Evolutionary conservation across 2,888 invertebrate species (phyloP).

Genomic region (Drosophila fulvimacula): DNA sequence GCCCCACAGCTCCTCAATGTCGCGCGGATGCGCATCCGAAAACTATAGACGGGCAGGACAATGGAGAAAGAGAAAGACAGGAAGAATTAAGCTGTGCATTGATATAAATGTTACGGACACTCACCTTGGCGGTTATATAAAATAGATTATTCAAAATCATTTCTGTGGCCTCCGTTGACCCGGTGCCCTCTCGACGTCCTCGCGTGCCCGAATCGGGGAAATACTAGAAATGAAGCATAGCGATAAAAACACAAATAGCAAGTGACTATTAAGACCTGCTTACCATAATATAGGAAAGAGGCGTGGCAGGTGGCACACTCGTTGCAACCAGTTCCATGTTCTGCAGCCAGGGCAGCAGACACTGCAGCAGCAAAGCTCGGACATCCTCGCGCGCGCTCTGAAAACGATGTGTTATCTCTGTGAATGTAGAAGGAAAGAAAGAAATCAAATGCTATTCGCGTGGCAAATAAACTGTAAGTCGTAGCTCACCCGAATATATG

Average conservation of each 20-base stretch:
- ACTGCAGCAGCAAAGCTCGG: slow-evolving; percentile 94
- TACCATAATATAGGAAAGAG: slow-evolving; percentile 93
- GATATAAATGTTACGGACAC: slow-evolving; percentile 23
- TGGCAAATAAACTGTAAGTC: neutral
- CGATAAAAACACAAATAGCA: no score
- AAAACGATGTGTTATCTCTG: slow-evolving; percentile 98
- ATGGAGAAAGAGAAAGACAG: slow-evolving; percentile 2
- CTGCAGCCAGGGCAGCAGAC: slow-evolving; percentile 98
- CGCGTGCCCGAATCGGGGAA: slow-evolving; percentile 88
- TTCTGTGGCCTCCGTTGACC: slow-evolving; percentile 99
- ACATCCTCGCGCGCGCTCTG: slow-evolving; percentile 98
- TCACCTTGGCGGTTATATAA: slow-evolving; percentile 97
- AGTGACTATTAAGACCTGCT: neutral
- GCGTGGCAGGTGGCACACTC: slow-evolving; percentile 95
- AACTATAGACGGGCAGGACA: slow-evolving; percentile 87
- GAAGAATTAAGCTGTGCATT: slow-evolving; percentile 10
- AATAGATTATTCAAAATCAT: slow-evolving; percentile 99
- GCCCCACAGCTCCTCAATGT: slow-evolving; percentile 98
- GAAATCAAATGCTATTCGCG: neutral
- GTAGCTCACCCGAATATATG: slow-evolving; percentile 96
- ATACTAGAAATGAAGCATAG: slow-evolving; percentile 84
- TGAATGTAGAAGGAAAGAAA: neutral
- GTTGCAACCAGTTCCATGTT: slow-evolving; percentile 99
- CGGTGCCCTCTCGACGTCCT: slow-evolving; percentile 95
- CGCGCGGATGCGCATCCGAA: slow-evolving; percentile 97